Percentiles rank a stretch among this genome's conserved stretches.
Evolutionary conservation across 1,140 invertebrate species (phyloP).

Genomic region (Anastrepha obliqua): DNA sequence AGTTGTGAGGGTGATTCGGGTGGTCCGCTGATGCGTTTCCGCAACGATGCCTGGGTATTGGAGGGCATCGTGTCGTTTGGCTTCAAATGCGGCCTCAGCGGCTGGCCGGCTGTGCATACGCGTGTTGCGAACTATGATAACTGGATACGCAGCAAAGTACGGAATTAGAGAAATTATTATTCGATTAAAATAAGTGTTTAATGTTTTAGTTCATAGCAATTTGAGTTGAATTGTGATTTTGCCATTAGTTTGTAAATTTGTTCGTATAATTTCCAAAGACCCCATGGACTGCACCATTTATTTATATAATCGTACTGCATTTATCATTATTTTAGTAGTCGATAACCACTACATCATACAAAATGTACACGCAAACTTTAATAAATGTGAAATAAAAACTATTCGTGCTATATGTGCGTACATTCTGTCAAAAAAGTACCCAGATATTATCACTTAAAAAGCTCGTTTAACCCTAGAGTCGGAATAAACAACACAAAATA

Average conservation of each 20-base stretch:
- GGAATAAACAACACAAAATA: too few relatives aligned
- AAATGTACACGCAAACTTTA: too few relatives aligned
- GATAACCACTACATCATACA: background rate
- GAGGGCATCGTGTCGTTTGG: constrained; percentile 78
- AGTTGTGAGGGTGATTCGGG: constrained; percentile 83
- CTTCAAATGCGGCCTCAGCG: constrained; percentile 71
- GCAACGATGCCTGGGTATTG: constrained; percentile 74
- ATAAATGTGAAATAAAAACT: too few relatives aligned
- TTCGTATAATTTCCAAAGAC: background rate
- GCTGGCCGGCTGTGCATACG: constrained; percentile 77
- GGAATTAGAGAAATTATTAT: constrained; percentile 10
- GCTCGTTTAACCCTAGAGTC: too few relatives aligned
- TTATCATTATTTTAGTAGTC: background rate
- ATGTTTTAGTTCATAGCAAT: constrained; percentile 5
- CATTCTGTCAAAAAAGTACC: too few relatives aligned
- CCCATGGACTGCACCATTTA: background rate
- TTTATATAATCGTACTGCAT: background rate
- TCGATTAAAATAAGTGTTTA: constrained; percentile 34
- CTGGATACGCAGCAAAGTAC: constrained; percentile 73
- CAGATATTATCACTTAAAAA: too few relatives aligned
- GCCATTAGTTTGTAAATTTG: constrained; percentile 16
- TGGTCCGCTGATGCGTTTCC: constrained; percentile 78
- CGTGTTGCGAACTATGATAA: constrained; percentile 73
- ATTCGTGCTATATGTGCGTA: too few relatives aligned
- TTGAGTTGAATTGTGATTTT: constrained; percentile 40